Percentiles rank a stretch among this genome's conserved stretches.
Evolutionary conservation across 2,888 invertebrate species (phyloP).

Genomic region (Dendrolimus houi): DNA sequence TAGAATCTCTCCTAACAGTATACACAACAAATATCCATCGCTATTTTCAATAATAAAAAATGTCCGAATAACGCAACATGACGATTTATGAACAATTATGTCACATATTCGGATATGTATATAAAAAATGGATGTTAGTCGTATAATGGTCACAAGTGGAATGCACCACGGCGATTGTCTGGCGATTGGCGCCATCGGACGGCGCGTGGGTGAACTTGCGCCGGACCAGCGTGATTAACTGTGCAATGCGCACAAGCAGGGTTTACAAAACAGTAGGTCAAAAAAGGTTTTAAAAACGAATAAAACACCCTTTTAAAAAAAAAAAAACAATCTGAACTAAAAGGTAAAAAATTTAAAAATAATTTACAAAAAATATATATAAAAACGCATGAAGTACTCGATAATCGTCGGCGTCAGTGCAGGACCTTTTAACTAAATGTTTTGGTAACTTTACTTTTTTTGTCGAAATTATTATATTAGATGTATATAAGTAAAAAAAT

Average conservation of each 20-base stretch:
- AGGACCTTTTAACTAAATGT: no score
- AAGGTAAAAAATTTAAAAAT: no score
- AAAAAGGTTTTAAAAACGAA: no score
- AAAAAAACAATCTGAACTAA: no score
- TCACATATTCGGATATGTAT: background rate
- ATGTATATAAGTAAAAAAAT: no score
- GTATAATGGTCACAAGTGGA: conserved; percentile 26
- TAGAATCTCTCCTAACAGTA: background rate
- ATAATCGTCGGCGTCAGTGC: no score
- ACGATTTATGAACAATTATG: background rate
- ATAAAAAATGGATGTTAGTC: conserved; percentile 21
- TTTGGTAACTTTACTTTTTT: no score
- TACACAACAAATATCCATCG: background rate
- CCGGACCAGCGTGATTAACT: conserved; percentile 48
- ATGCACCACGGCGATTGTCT: conserved; percentile 27
- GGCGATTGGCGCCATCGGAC: conserved; percentile 35
- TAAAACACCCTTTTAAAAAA: no score
- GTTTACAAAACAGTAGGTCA: background rate
- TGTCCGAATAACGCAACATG: background rate
- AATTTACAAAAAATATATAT: no score
- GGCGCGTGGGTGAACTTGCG: conserved; percentile 54
- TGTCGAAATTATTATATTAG: no score
- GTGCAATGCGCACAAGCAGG: conserved; percentile 35
- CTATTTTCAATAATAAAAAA: background rate
- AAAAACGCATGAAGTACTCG: no score